Evolutionary conservation across 2,113 vertebrate species (phyloP).

Genomic region (Haliaeetus leucogaster): DNA sequence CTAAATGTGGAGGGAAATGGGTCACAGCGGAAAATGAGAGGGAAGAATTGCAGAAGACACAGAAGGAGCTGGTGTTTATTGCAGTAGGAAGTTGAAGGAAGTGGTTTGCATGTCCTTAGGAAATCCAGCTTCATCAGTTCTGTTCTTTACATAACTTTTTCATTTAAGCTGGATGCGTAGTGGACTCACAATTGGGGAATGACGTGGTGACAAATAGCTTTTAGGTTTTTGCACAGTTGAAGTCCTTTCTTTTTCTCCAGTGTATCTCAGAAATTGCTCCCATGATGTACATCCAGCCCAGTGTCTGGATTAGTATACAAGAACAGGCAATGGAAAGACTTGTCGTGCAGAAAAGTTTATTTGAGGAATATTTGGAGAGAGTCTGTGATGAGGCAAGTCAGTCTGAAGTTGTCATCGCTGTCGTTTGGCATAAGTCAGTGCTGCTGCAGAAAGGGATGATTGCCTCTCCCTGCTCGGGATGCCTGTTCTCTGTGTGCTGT

Average conservation of each 20-base stretch:
- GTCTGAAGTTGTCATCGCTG: conserved; percentile 49
- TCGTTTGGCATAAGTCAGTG: neutral
- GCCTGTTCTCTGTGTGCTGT: neutral
- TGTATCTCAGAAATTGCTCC: neutral
- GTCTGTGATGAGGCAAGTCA: conserved; percentile 10
- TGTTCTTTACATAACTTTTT: conserved; percentile 10
- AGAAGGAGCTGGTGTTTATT: conserved; percentile 40
- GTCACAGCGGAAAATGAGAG: neutral
- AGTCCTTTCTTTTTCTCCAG: neutral
- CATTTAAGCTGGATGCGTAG: conserved; percentile 9
- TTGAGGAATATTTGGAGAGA: conserved; percentile 40
- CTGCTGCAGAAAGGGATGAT: neutral
- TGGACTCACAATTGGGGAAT: neutral
- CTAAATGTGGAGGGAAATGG: neutral
- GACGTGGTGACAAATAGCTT: neutral
- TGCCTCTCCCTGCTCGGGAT: conserved; percentile 13
- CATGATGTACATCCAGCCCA: neutral
- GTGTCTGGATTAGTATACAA: neutral
- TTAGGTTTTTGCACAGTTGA: neutral
- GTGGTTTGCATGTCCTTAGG: conserved; percentile 1
- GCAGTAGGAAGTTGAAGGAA: conserved; percentile 2
- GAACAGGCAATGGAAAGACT: conserved; percentile 38
- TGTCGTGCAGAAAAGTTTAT: neutral
- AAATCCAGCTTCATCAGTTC: conserved; percentile 16
- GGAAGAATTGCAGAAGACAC: neutral